phyloP scores from a whole-genome alignment of 2,113 vertebrate species.

The Dendropsophus ebraccatus region DNA sequence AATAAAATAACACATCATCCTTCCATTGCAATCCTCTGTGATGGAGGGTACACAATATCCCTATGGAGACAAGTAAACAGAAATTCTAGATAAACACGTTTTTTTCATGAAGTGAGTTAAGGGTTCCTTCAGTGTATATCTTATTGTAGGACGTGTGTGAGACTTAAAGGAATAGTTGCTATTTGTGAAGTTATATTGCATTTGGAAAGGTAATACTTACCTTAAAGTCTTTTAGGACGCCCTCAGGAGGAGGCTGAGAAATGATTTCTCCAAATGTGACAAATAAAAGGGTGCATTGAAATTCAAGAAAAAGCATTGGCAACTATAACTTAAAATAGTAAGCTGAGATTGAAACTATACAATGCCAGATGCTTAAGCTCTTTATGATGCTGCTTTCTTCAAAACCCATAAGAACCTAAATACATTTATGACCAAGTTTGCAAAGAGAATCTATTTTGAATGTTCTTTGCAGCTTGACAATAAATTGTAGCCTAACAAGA shows the following conservation, averaged over 20 bases:
- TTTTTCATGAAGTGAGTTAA: constrained; percentile 14
- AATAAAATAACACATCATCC: too few relatives aligned
- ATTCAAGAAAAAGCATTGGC: neutral
- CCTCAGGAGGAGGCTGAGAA: neutral
- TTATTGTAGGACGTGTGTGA: neutral
- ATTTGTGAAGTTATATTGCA: neutral
- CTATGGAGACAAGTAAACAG: neutral
- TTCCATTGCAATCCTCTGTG: too few relatives aligned
- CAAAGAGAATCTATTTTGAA: neutral
- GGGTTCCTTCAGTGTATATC: neutral
- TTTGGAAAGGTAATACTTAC: neutral
- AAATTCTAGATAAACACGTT: neutral
- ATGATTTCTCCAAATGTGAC: neutral
- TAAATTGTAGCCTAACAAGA: neutral
- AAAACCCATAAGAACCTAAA: neutral
- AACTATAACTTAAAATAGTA: neutral
- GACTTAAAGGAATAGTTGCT: neutral
- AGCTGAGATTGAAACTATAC: neutral
- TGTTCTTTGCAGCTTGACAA: neutral
- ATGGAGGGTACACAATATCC: constrained; percentile 5
- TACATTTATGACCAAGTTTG: constrained; percentile 5
- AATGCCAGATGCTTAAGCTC: neutral
- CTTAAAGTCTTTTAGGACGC: neutral
- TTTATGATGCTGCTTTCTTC: neutral
- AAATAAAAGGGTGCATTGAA: neutral